A percentile compares a stretch with the other conserved stretches of the same genome.
Conservation (phyloP, 1,140 invertebrate genomes). For the Pygmarrhopalites habei region DNA sequence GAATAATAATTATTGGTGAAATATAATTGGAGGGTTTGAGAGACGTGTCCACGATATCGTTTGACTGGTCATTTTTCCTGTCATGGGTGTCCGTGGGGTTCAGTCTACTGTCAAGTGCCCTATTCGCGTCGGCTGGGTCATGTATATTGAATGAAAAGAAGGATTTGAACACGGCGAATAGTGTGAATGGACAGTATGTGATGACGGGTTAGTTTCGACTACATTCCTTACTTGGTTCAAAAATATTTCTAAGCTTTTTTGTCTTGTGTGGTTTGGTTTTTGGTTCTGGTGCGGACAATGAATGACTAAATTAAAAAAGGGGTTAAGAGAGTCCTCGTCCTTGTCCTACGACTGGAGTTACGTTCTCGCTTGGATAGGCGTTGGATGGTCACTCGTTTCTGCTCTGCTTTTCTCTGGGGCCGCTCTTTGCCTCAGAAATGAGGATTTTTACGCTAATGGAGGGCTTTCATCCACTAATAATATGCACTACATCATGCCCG, state of each 20-base stretch:
- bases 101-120: constrained; percentile 62
- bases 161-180: constrained; percentile 38
- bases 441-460: constrained; percentile 52
- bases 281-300: no score
- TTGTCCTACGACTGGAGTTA: constrained; percentile 92
- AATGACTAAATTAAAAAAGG: constrained; percentile 50
- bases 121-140: constrained; percentile 70
- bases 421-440: constrained; percentile 83
- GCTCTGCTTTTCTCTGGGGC: constrained; percentile 85
- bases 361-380: constrained; percentile 89
- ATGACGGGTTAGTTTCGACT: constrained; percentile 62
- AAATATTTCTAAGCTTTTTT: neutral
- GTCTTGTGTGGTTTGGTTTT: no score
- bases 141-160: constrained; percentile 66
- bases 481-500: constrained; percentile 95
- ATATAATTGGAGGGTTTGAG: constrained; percentile 67
- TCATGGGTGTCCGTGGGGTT: constrained; percentile 72
- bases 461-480: constrained; percentile 55
- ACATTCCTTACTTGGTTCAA: neutral
- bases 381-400: constrained; percentile 75
- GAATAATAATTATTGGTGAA: no score
- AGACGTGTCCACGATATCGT: constrained; percentile 59
- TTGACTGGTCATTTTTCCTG: constrained; percentile 78
- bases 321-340: constrained; percentile 74
- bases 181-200: constrained; percentile 73